Evolutionary conservation across 2,797 vertebrate species (phyloP), one percentile per base, ranked within the genome.

Genomic region (Todus mexicanus): DNA sequence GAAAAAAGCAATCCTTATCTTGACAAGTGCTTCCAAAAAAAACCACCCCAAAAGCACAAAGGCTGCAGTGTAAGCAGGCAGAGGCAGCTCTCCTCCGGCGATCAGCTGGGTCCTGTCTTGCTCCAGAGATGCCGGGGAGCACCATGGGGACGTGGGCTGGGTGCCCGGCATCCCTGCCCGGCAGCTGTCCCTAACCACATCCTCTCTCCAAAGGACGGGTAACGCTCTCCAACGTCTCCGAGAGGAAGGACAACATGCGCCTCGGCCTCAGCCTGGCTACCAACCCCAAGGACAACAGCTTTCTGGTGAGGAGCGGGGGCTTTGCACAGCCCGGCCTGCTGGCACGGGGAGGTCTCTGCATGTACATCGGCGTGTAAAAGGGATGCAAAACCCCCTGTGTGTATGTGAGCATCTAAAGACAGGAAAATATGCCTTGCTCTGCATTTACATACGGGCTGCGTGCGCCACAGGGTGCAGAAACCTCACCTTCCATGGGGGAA

Each of bases 211-310:
- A 97, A 99, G 99, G 99, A 97, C 99, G 98, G 96, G 99, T 99
- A 97, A 99, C 99, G 33, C 98, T 99, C 91, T 99, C 99, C 96
- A 99, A 99, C 14, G 99, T 99, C 81, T 99, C 99, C 0, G 99
- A 99, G 97, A 95, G 99, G 83, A 99, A 99, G 95, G 99, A 99
- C 97, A 99, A 99, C 98, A 99, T 99, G 99, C 98, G 99, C 72
- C 98, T 99, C 25, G 99, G 99, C 42, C 98, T 99, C 98, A 99
- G 99, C 53, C 98, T 99, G 66, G 97, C 98, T 31, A 98, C 98
- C 64, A 99, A 99, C 96, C 99, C 99, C 79, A 98, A 98, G 93
- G 99, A 99, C 97, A 99, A 98, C 98, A 99, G 99, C 96, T 99
- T 99, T 97, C 98, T 99, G 99, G 99, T 99, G 97, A 99, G 98